phyloP scores from a whole-genome alignment of 2,888 invertebrate species.

The Branchipolynoe longqiensis region DNA sequence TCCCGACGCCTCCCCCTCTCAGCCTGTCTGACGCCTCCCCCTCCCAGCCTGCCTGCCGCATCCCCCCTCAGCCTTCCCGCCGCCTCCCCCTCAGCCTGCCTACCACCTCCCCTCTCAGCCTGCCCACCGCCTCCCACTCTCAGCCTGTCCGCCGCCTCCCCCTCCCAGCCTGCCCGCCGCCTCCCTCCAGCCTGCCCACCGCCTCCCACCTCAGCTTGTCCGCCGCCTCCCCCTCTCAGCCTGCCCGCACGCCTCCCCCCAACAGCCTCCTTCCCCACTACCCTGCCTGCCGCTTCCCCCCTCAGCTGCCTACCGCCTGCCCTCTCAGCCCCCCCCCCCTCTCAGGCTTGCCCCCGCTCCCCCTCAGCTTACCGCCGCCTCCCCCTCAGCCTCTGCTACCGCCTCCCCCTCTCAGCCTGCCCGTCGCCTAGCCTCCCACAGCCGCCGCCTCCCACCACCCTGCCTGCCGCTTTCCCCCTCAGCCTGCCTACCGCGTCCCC shows the following conservation, averaged over 20 bases:
- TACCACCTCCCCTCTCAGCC: not conserved
- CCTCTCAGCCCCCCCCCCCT: not conserved
- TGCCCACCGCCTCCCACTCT: not conserved
- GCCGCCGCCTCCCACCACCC: no score
- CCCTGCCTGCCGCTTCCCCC: not conserved
- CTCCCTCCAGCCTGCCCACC: not conserved
- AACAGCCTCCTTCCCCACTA: not conserved
- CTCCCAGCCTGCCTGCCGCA: not conserved
- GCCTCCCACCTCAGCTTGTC: not conserved
- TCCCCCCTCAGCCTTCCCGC: not conserved
- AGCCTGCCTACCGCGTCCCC: no score
- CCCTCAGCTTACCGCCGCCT: not conserved
- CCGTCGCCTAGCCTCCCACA: not conserved
- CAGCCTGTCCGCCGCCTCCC: not conserved
- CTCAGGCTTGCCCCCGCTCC: not conserved
- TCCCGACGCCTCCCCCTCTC: not conserved
- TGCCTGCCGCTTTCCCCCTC: no score
- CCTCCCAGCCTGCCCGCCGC: no score
- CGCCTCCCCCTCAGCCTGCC: not conserved
- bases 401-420: no score
- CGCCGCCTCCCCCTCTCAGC: not conserved
- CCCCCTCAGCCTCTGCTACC: not conserved
- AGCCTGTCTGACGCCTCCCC: not conserved
- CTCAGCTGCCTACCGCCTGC: not conserved
- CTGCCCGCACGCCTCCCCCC: no score